These are phyloP conservation scores for Megamerina dolium DNA, from an alignment of 2,888 invertebrate species.

Conservation along the genomic window DNA sequence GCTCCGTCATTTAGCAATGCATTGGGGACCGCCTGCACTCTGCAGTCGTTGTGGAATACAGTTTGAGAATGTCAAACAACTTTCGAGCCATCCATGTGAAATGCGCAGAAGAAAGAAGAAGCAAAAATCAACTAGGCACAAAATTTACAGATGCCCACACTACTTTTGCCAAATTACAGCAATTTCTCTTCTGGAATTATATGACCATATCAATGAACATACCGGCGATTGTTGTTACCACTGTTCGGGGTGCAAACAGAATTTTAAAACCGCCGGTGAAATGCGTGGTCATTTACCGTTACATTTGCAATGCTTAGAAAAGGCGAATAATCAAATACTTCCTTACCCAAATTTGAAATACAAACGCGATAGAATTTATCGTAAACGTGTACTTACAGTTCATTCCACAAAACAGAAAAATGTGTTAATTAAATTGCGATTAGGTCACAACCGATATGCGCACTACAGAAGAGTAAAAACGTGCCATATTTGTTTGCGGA, in stretches of 20 bases:
- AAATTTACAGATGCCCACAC: slow-evolving; percentile 29
- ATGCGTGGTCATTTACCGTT: slow-evolving; percentile 24
- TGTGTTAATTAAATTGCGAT: not conserved
- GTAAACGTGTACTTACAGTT: slow-evolving; percentile 11
- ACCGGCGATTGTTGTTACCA: slow-evolving; percentile 14
- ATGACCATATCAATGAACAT: slow-evolving; percentile 27
- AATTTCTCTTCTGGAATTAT: slow-evolving; percentile 24
- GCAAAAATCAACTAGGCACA: not conserved
- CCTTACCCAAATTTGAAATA: slow-evolving; percentile 14
- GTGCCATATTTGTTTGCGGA: too few relatives aligned
- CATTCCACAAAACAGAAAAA: slow-evolving; percentile 5
- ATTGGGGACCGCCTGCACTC: slow-evolving; percentile 25
- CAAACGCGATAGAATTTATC: slow-evolving; percentile 13
- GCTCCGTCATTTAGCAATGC: slow-evolving; percentile 26
- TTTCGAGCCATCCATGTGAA: slow-evolving; percentile 22
- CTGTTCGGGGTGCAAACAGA: slow-evolving; percentile 24
- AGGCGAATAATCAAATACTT: slow-evolving; percentile 6
- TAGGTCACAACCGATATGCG: too few relatives aligned
- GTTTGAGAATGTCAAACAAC: slow-evolving; percentile 16
- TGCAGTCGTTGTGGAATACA: slow-evolving; percentile 28
- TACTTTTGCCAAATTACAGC: slow-evolving; percentile 21
- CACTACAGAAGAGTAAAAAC: too few relatives aligned
- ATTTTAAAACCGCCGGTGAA: slow-evolving; percentile 19
- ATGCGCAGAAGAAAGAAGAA: not conserved
- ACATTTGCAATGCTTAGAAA: slow-evolving; percentile 14